These are phyloP conservation scores for Netelia inedita DNA, from an alignment of 2,888 invertebrate genomes.

Conservation along the genomic window DNA sequence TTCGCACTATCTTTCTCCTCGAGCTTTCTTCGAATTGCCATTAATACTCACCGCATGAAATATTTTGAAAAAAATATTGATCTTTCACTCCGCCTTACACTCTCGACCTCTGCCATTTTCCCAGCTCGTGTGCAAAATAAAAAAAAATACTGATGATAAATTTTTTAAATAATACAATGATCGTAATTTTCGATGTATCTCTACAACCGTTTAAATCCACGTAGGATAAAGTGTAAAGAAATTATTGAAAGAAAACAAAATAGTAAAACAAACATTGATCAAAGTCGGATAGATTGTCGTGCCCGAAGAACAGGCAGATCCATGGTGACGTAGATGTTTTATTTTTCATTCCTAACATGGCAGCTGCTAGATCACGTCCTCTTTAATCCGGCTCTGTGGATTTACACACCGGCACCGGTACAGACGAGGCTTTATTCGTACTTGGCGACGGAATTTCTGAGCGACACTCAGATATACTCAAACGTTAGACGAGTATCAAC, in stretches of 20 bases:
- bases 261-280: slow-evolving; percentile 28
- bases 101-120: neutral
- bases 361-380: slow-evolving; percentile 99
- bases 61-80: neutral
- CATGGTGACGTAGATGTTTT: slow-evolving; percentile 92
- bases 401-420: slow-evolving; percentile 98
- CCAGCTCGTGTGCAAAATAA: neutral
- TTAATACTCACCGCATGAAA: slow-evolving; percentile 47
- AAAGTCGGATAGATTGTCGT: slow-evolving; percentile 84
- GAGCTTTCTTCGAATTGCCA: slow-evolving; percentile 1
- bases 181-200: neutral
- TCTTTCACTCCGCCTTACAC: neutral
- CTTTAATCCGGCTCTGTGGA: slow-evolving; percentile 99
- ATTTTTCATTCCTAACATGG: slow-evolving; percentile 95
- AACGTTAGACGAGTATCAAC: slow-evolving; percentile 98
- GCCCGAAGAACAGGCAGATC: slow-evolving; percentile 84
- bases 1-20: slow-evolving; percentile 42
- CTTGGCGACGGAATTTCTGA: slow-evolving; percentile 99
- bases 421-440: slow-evolving; percentile 98
- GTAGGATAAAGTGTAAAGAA: neutral
- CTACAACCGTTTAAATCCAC: neutral
- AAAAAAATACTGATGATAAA: neutral
- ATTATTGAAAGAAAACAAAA: slow-evolving; percentile 8
- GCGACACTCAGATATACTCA: slow-evolving; percentile 98
- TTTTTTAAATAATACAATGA: neutral